Base-by-base conservation (phyloP, 2,888 invertebrate species). In the Gymnoscelis rufifasciata region DNA sequence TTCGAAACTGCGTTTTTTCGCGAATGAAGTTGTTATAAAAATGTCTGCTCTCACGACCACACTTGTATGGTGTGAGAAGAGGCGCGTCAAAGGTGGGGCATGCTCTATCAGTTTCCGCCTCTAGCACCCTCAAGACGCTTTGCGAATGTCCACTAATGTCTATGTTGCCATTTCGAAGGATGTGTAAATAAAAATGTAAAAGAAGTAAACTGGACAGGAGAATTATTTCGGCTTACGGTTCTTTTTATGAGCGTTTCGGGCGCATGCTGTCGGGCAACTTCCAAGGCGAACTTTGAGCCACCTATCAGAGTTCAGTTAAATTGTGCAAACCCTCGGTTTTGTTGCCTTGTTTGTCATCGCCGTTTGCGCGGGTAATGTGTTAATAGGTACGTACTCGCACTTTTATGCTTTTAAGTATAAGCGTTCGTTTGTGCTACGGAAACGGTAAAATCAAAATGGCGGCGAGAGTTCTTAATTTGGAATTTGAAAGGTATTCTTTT, bases 81-180 rank as follows among this genome's bases (percentile, higher is more conserved):
- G 59, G 54, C 53, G 56, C 66, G 63, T 77, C 78, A 76, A 78
- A 74, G 74, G 70, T 66, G 68, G 59, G 56, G 60, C 72, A 70
- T 78, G 78, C 80, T 64, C 68, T 79, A 76, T 79, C 79, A 76
- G 62, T 66, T 59, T 68, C 60, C 57, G 61, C 67, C 67, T 61
- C 64, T 38, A 52, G 55, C 64, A 64, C 68, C 67, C 60, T 51
- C 66, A 53, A 66, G 66, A 66, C 64, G 66, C 67, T 70, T 63
- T 64, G 60, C 66, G 64, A 71, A 73, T 70, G 68, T 74, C 69
- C 68, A 72, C 72, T 70, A 70, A 56, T 56, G 57, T 51, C 59
- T 50, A 54, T 51, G 55, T 45, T 53, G 54, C 57, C 51, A 57
- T 46, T 53, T 51, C 53, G 49, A 47, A 52, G 40, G 41, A 35